Base-by-base conservation (phyloP, 2,113 vertebrate genomes). In the Coracopsis vasa region DNA sequence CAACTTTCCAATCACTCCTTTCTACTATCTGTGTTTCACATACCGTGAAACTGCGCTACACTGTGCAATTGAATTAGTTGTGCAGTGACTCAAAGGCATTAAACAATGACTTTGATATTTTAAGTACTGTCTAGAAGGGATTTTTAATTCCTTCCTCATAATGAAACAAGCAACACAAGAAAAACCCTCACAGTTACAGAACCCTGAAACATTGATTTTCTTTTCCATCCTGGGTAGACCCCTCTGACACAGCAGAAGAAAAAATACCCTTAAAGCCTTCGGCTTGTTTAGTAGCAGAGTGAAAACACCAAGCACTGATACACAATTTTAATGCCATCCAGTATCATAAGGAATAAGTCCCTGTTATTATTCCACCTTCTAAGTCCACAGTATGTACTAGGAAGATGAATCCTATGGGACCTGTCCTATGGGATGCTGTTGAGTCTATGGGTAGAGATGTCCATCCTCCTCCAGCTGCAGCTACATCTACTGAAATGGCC, bases 91-190 rank as follows among this genome's bases (percentile, higher is more conserved):
- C 98, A 98, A 98, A 98, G 98, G 98, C 98, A 98, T 98, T 98
- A 98, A 98, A 98, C 98, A 98, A 98, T 98, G 98, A 98, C 98
- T 98, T 98, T 98, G 98, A 98, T 98, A 98, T 98, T 98, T 98
- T 98, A 98, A 98, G 97, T 98, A 98, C 97, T 98, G 97, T 98
- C 98, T 98, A 98, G 97, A 96, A 98, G 97, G 97, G 98, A 98
- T 98, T 98, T 98, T 98, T 98, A 98, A 98, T 98, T 98, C 97
- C 96, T 98, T 98, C 95, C 96, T 98, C 95, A 97, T 98, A 98
- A 98, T 98, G 97, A 98, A 98, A 98, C 91, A 95, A 96, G 95
- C 86, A 97, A 96, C 95, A 97, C 95, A 95, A 97, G 96, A 96
- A 95, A 92, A 92, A 86, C 15, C 0, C 74, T 88, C 77, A 77